Conservation (phyloP, 2,113 vertebrate genomes). For the Helogale parvula region DNA sequence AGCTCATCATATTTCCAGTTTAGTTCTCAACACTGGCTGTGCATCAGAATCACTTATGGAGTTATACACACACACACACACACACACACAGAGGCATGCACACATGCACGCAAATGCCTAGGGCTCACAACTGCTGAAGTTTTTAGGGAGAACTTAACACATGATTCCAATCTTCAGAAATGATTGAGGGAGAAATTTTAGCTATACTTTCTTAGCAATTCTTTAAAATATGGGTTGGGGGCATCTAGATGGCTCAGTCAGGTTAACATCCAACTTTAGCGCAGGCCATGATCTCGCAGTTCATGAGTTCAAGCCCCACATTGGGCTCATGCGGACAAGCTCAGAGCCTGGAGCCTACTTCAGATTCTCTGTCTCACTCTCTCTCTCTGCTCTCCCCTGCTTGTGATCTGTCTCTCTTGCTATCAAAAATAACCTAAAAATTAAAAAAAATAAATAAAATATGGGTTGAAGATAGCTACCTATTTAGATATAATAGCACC, state of each 20-base stretch:
- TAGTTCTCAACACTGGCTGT: neutral
- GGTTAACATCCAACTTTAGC: no score
- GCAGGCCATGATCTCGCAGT: no score
- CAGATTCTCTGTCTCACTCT: no score
- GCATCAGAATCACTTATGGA: neutral
- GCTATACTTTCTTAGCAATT: neutral
- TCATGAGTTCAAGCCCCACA: no score
- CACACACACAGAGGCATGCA: no score
- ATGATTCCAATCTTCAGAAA: neutral
- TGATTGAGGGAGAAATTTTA: neutral
- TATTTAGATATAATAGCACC: neutral
- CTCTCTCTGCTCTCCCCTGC: no score
- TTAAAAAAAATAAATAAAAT: neutral
- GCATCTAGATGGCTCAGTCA: no score
- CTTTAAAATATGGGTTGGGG: neutral
- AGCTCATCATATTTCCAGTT: constrained; percentile 24
- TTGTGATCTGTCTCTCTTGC: no score
- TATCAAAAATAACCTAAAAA: no score
- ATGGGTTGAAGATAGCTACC: neutral
- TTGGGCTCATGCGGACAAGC: no score
- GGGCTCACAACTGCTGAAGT: neutral
- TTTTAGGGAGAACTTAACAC: neutral
- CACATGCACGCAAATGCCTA: neutral
- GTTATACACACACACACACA: neutral
- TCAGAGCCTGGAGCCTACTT: no score